Base-by-base conservation (phyloP, 1,140 invertebrate species). In the Mya arenaria region DNA sequence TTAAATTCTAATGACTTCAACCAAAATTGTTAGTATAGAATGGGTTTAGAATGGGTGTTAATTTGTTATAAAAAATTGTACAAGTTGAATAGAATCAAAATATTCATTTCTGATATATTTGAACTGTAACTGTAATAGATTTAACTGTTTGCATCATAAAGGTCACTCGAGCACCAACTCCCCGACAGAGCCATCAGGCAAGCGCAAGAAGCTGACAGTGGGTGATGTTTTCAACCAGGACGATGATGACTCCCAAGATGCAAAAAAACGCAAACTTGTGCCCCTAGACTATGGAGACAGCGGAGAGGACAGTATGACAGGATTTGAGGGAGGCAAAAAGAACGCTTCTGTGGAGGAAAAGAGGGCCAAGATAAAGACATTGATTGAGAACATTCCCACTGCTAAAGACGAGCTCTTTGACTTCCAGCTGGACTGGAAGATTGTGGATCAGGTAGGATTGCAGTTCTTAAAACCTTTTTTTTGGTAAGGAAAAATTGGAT, bases 301-400 rank as follows among this genome's bases (percentile, higher is more conserved):
- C 62, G 71, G 63, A 1, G 66, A 75, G 30, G 73, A 75, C 80
- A 79, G 52, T 90, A 81, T 56, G 79, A 84, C 36, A 41, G 65
- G 65, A 23, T 68, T 36, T 66, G 90, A 88, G 56, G 87, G 86
- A 10, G 85, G 85, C 15, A 95, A 90, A 93, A 91, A 90, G 75
- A 89, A 86, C 58, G 69, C 87, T 65, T 89, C 89, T 44, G 88
- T 89, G 28, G 98, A 99, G 93, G 99, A 99, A 92, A 99, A 99
- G 92, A 94, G 97, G 62, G 97, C 97, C 88, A 96, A 98, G 91
- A 98, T 99, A 86, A 99, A 99, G 94, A 96, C 96, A 74, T 95
- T 99, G 79, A 99, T 99, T 89, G 98, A 99, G 92, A 98, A 97
- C 94, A 99, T 99, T 92, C 99, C 99, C 63, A 99, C 98, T 56